Evolutionary conservation across 2,888 invertebrate species (phyloP).

Genomic region (Hypomecis punctinalis): DNA sequence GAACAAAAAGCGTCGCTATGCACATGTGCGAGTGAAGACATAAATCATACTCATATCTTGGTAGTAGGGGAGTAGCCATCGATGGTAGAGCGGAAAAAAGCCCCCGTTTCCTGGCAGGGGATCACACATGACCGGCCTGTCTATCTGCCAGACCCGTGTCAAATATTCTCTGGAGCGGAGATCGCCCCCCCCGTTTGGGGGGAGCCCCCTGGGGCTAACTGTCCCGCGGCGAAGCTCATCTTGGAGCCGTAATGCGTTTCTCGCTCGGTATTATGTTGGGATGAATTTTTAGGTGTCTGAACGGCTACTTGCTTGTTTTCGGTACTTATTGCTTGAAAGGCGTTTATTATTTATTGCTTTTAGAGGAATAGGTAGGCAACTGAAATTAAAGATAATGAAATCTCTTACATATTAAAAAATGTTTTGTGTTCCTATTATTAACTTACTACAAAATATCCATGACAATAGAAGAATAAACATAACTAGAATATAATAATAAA

Average conservation of each 20-base stretch:
- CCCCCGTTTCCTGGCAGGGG: slow-evolving; percentile 81
- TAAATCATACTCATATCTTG: slow-evolving; percentile 82
- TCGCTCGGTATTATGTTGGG: slow-evolving; percentile 73
- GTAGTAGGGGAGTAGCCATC: slow-evolving; percentile 75
- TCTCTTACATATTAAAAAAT: too few relatives aligned
- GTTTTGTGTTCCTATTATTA: too few relatives aligned
- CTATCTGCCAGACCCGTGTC: slow-evolving; percentile 86
- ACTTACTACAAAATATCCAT: too few relatives aligned
- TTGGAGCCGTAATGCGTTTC: slow-evolving; percentile 82
- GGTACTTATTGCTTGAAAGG: slow-evolving; percentile 34
- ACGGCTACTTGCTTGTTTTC: slow-evolving; percentile 32
- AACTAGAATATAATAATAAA: too few relatives aligned
- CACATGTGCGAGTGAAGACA: slow-evolving; percentile 79
- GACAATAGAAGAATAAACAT: too few relatives aligned
- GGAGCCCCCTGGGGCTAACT: slow-evolving; percentile 80
- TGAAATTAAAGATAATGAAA: background rate
- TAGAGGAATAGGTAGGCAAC: background rate
- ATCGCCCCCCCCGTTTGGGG: slow-evolving; percentile 72
- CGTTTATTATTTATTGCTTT: slow-evolving; percentile 21
- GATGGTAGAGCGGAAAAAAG: slow-evolving; percentile 81
- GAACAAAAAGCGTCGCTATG: slow-evolving; percentile 74
- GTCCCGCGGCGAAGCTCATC: slow-evolving; percentile 85
- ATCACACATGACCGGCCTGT: slow-evolving; percentile 85
- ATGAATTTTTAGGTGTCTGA: slow-evolving; percentile 77
- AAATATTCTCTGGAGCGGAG: slow-evolving; percentile 85